phyloP scores from a whole-genome alignment of 35 echinoderm and acorn worm genomes.

The Stichopus chloronotus region DNA sequence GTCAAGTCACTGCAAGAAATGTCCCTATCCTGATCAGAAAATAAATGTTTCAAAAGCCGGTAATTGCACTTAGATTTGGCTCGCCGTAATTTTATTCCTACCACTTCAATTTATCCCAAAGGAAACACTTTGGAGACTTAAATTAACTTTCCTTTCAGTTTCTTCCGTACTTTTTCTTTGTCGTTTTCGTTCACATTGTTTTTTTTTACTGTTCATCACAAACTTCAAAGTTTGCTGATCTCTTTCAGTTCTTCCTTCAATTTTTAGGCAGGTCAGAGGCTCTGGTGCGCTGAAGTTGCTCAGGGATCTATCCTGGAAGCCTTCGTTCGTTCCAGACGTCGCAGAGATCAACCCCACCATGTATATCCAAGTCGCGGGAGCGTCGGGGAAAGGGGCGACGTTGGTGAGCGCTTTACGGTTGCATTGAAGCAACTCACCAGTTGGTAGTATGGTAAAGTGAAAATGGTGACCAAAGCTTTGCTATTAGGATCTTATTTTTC shows the following conservation, averaged over 20 bases:
- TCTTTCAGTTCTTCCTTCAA: neutral
- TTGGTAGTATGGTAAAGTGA: neutral
- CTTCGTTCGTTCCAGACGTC: neutral
- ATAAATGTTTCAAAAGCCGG: too few relatives aligned
- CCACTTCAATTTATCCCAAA: neutral
- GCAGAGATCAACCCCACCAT: neutral
- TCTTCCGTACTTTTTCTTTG: neutral
- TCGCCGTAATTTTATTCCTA: neutral
- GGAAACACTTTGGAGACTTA: neutral
- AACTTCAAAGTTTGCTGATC: neutral
- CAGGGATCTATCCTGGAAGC: constrained; percentile 30
- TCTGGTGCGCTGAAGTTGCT: constrained; percentile 14
- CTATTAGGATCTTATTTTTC: too few relatives aligned
- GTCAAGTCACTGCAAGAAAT: too few relatives aligned
- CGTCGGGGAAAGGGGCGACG: neutral
- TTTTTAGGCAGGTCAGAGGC: constrained; percentile 3
- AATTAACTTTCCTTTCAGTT: neutral
- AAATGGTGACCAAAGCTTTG: neutral
- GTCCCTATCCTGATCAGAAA: too few relatives aligned
- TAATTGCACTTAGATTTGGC: neutral
- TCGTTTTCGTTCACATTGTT: neutral
- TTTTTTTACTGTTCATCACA: neutral
- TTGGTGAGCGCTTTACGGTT: neutral
- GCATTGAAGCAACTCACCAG: too few relatives aligned
- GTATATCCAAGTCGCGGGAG: neutral